phyloP scores from a whole-genome alignment of 2,797 vertebrate genomes.

The Platyrinchus mystaceus region DNA sequence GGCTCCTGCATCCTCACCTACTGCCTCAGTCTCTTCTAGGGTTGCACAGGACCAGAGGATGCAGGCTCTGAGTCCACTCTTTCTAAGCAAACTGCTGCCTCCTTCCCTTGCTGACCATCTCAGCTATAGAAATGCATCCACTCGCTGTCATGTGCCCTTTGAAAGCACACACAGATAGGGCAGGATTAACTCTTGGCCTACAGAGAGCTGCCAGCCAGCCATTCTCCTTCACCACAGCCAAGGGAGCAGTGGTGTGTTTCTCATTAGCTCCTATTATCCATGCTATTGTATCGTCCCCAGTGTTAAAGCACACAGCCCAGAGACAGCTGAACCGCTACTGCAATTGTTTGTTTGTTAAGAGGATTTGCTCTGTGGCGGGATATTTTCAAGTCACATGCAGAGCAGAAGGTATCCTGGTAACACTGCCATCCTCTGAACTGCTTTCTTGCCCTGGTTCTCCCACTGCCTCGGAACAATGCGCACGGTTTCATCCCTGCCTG shows the following conservation, averaged over 20 bases:
- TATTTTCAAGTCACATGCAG: background rate
- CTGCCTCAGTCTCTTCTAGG: background rate
- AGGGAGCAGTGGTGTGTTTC: background rate
- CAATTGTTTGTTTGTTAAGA: background rate
- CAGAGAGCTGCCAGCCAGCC: background rate
- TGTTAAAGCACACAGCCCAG: background rate
- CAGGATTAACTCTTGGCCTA: background rate
- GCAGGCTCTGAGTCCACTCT: background rate
- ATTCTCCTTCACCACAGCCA: background rate
- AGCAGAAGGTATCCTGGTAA: background rate
- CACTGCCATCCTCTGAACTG: background rate
- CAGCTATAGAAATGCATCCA: background rate
- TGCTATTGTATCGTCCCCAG: background rate
- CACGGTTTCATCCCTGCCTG: fast-evolving
- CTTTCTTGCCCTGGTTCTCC: background rate
- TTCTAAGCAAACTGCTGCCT: background rate
- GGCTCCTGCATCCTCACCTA: background rate
- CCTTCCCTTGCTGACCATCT: background rate
- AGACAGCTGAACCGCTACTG: background rate
- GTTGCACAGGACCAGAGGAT: background rate
- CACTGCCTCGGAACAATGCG: background rate
- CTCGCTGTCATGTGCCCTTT: background rate
- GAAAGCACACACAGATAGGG: background rate
- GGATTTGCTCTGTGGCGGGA: background rate
- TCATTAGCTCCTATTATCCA: background rate